Base-by-base conservation (phyloP, 2,113 vertebrate genomes). In the Scomber colias region DNA sequence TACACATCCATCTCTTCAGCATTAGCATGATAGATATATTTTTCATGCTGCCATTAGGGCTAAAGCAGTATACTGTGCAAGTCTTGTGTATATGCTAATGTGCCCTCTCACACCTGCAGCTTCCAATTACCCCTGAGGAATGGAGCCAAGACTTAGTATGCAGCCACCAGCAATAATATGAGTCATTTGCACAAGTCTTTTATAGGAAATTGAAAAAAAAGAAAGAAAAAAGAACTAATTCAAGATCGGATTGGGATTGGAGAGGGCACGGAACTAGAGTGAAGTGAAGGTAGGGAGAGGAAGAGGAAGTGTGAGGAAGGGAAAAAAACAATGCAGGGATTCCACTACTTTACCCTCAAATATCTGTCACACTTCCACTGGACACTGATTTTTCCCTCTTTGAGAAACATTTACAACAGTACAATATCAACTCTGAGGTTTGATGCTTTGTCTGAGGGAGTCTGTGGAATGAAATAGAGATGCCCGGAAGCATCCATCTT, bases 31-130 rank as follows among this genome's bases (percentile, higher is more conserved):
- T 92, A 87, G 90, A 94, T 92, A 87, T 92, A 92, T 93, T 94
- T 94, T 94, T 92, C 89, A 74, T 27, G 82, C 83, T 89, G 88
- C 90, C 90, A 92, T 92, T 93, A 93, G 79, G 75, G 72, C 81
- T 86, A 79, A 82, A 81, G 89, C 88, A 57, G 89, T 85, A 40
- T 62, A 77, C 75, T 76, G 85, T 82, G 90, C 84, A 57, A 87
- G 85, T 79, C 88, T 90, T 77, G 87, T 83, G 87, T 84, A 88
- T 91, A 94, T 93, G 92, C 91, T 92, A 94, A 94, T 93, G 93
- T 87, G 84, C 87, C 88, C 92, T 92, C 93, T 93, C 92, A 92
- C 91, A 92, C 93, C 92, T 94, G 91, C 92, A 93, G 91, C 92
- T 94, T 92, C 87, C 92, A 94, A 93, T 94, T 94, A 94, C 91